Evolutionary conservation across 1,140 invertebrate genomes (phyloP), one percentile per base, ranked within the genome.

Genomic region (Eueides isabella): DNA sequence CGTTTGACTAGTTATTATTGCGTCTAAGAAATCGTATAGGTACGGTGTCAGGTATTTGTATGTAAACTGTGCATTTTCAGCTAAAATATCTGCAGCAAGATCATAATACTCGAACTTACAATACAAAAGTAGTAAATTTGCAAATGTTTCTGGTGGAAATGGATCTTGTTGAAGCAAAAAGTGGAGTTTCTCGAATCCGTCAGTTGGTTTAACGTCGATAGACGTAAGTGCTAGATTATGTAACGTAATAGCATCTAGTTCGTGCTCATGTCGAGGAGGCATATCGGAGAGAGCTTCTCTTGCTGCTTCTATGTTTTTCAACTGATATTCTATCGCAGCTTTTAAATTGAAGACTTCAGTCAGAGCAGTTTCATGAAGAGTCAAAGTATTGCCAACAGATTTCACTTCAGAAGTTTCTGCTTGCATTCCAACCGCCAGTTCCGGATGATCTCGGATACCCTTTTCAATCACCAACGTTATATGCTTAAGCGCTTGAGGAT

Each of bases 301-400:
- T 11, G 99, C 98, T 23, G 97, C 96, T 80, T 98, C 97, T 87
- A 96, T 95, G 91, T 99, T 99, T 94, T 99, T 99, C 28, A 98
- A 94, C 88, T 99, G 97, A 93, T 98, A 99, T 93, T 99, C 98
- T 80, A 99, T 98, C 3, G 99, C 99, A 19, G 98, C 98, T 94
- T 99, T 99, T 0, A 99, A 94, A 94, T 99, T 99, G 85, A 99
- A 99, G 0, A 99, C 98, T 94, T 99, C 99, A 16, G 99, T 98
- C 2, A 99, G 94, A 35, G 98, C 98, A 26, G 99, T 99, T 92
- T 99, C 97, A 86, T 99, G 98, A 62, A 99, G 95, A 0, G 97
- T 98, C 41, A 99, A 94, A 2, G 98, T 99, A 93, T 99, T 99
- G 16, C 99, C 99, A 61, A 99, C 99, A 92, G 98, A 99, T 80